Base-by-base conservation (phyloP, 2,888 invertebrate genomes). In the Dioctria rufipes region DNA sequence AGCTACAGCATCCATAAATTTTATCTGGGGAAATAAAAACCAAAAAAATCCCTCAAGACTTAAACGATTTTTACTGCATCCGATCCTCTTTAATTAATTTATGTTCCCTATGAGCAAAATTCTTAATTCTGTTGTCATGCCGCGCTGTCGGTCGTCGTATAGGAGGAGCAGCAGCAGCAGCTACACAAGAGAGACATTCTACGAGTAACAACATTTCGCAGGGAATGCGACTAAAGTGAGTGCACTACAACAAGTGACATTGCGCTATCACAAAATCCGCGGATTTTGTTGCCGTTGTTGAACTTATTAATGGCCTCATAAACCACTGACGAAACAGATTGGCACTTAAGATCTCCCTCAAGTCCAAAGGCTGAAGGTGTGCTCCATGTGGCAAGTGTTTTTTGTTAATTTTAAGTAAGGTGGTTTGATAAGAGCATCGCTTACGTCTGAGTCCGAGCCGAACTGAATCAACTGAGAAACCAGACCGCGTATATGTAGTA, bases 311-410 rank as follows among this genome's bases (percentile, higher is more conserved):
- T 84, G 82, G 82, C 78, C 82, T 83, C 84, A 84, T 84, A 84
- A 84, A 84, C 83, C 82, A 84, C 83, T 83, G 83, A 80, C 82
- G 82, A 83, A 25, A 81, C 84, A 84, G 84, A 84, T 84, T 84
- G 84, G 83, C 84, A 84, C 84, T 84, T 83, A 83, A 82, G 60
- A 60, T n/a, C 66, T 73, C 78, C 80, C 80, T 81, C 80, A 81
- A 83, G 82, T 46, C 25, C 25, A 25, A 25, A 11, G 46, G 42
- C 43, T 42, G 69, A 40, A 79, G 80, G 80, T 83, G 80, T 78
- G 78, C 81, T 80, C 54, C 71, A 25, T 81, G 78, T 67, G 25
- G 75, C 83, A 82, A 51, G 80, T 81, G 82, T 82, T 82, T 25
- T 25, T 25, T 80, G 80, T 61, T 78, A 80, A 80, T 61, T 83